Evolutionary conservation across 92 coral and sea anemone genomes (phyloP).

Genomic region (Porites lobata): DNA sequence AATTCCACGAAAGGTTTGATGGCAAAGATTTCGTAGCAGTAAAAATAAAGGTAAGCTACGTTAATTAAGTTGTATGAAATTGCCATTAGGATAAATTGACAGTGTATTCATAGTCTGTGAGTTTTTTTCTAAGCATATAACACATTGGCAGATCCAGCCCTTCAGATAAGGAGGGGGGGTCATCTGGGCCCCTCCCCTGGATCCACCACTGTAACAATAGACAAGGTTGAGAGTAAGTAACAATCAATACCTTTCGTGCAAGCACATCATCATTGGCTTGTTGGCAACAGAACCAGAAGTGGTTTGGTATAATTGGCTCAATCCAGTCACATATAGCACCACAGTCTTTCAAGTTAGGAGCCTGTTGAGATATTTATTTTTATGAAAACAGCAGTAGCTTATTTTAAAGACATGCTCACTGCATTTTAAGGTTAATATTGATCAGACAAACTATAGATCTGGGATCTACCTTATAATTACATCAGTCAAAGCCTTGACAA

Average conservation of each 20-base stretch:
- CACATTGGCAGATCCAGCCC: too few relatives aligned
- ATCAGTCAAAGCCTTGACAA: slow-evolving; percentile 45
- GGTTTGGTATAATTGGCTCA: slow-evolving; percentile 25
- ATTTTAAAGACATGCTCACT: too few relatives aligned
- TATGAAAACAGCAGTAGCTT: neutral
- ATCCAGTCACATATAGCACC: slow-evolving; percentile 7
- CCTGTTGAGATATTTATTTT: neutral
- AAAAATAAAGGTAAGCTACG: too few relatives aligned
- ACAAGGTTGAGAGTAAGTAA: neutral
- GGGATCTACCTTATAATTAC: too few relatives aligned
- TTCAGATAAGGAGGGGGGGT: neutral
- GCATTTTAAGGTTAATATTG: too few relatives aligned
- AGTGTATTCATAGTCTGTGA: too few relatives aligned
- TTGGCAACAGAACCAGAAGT: slow-evolving; percentile 24
- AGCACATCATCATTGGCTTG: neutral
- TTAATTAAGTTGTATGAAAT: too few relatives aligned
- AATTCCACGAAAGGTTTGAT: too few relatives aligned
- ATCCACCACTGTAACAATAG: neutral
- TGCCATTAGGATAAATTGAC: too few relatives aligned
- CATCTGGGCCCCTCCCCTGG: neutral
- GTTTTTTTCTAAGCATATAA: too few relatives aligned
- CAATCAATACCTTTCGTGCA: slow-evolving; percentile 13
- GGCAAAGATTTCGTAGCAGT: too few relatives aligned
- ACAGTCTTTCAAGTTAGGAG: slow-evolving; percentile 14
- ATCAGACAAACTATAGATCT: too few relatives aligned